A percentile compares a stretch with the other conserved stretches of the same genome.
Conservation (phyloP, 2,888 invertebrate genomes). For the Chaitophorus viminalis region DNA sequence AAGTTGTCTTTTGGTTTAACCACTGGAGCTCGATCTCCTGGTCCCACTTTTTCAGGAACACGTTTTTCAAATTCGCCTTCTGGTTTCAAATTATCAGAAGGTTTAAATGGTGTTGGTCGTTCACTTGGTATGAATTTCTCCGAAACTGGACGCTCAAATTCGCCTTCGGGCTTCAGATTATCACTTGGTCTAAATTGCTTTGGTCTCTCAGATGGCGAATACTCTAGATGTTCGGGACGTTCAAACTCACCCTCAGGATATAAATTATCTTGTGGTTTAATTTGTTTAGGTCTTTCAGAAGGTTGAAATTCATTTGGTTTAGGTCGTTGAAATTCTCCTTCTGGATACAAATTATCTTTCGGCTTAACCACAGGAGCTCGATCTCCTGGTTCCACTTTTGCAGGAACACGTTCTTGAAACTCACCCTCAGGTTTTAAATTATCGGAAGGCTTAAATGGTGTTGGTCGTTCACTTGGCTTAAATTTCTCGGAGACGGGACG, state of each 20-base stretch:
- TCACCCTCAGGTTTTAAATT: constrained; percentile 68
- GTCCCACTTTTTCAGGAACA: constrained; percentile 66
- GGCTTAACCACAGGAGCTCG: constrained; percentile 67
- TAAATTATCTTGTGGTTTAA: constrained; percentile 70
- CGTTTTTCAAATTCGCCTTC: constrained; percentile 67
- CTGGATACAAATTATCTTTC: constrained; percentile 71
- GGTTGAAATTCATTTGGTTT: constrained; percentile 67
- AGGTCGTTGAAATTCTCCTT: constrained; percentile 71
- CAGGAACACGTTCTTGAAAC: constrained; percentile 66
- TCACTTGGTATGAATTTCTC: constrained; percentile 66
- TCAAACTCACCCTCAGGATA: constrained; percentile 72
- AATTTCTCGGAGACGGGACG: constrained; percentile 67
- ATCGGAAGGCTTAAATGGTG: constrained; percentile 74
- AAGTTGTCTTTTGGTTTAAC: constrained; percentile 65
- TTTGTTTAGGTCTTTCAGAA: constrained; percentile 69
- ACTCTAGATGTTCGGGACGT: constrained; percentile 68
- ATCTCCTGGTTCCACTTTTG: constrained; percentile 65
- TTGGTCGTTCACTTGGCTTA: constrained; percentile 73
- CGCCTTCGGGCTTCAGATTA: constrained; percentile 75
- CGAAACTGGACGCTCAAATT: constrained; percentile 68
- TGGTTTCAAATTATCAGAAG: constrained; percentile 72
- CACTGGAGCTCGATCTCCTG: constrained; percentile 69
- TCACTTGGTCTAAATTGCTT: constrained; percentile 68
- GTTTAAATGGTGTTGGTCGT: constrained; percentile 67
- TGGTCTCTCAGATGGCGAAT: constrained; percentile 66